A percentile compares a stretch with the other conserved stretches of the same genome.
phyloP scores from a whole-genome alignment of 2,797 vertebrate genomes.

The Neostethus bicornis region DNA sequence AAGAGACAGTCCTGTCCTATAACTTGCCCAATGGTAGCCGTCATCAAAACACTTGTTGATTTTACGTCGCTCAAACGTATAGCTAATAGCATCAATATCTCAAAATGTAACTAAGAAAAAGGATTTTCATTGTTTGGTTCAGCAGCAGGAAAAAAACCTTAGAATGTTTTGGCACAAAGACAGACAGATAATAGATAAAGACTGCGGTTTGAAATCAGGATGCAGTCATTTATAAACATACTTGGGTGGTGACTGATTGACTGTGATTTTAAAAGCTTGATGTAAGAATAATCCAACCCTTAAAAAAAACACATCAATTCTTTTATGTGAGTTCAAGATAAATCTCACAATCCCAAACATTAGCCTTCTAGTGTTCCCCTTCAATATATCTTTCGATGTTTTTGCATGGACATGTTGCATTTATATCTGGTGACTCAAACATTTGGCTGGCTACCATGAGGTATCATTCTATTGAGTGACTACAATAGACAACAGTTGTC shows the following conservation, averaged over 20 bases:
- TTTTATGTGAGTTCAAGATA: no score
- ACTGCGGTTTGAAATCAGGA: background rate
- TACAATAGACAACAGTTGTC: background rate
- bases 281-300: background rate
- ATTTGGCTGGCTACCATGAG: slow-evolving; percentile 14
- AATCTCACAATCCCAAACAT: background rate
- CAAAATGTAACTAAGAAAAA: no score
- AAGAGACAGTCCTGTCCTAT: background rate
- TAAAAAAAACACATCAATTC: background rate
- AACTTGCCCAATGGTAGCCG: background rate
- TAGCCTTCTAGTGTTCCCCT: background rate
- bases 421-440: slow-evolving; percentile 2
- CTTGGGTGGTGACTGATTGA: background rate
- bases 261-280: background rate
- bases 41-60: background rate
- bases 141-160: no score
- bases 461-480: slow-evolving; percentile 1
- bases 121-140: no score
- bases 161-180: no score
- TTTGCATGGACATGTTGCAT: slow-evolving; percentile 22
- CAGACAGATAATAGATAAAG: background rate
- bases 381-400: background rate
- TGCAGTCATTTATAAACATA: background rate
- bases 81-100: no score
- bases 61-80: no score